Evolutionary conservation across 2,888 invertebrate genomes (phyloP).

Genomic region (Drosophila tripunctata): DNA sequence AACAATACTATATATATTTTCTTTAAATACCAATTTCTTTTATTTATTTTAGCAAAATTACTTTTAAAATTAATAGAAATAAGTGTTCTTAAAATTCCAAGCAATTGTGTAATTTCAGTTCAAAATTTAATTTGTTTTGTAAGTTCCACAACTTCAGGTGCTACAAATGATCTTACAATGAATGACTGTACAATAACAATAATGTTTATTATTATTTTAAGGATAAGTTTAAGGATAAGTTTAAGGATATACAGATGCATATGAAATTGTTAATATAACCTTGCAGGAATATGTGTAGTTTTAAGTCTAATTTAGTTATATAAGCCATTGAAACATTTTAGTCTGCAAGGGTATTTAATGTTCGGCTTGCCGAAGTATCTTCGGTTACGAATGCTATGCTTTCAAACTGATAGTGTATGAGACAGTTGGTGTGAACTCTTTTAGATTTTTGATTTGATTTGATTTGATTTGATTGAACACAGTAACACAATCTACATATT

Average conservation of each 20-base stretch:
- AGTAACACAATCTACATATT: constrained; percentile 67
- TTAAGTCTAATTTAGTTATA: background rate
- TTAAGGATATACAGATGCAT: constrained; percentile 8
- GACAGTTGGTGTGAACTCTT: constrained; percentile 7
- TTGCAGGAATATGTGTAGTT: constrained; percentile 14
- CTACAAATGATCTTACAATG: constrained; percentile 1
- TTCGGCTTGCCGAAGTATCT: constrained; percentile 38
- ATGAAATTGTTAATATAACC: constrained; percentile 24
- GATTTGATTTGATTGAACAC: constrained; percentile 46
- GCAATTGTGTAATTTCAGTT: too few relatives aligned
- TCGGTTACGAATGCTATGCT: background rate
- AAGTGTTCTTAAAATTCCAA: too few relatives aligned
- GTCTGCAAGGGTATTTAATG: constrained; percentile 39
- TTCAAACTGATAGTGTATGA: constrained; percentile 15
- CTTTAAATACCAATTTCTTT: too few relatives aligned
- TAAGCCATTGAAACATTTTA: background rate
- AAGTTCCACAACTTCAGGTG: background rate
- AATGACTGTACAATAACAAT: background rate
- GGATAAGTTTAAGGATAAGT: too few relatives aligned
- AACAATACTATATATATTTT: too few relatives aligned
- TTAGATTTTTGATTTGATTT: constrained; percentile 13
- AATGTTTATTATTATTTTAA: background rate
- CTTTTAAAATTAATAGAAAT: too few relatives aligned
- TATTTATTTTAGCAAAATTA: too few relatives aligned
- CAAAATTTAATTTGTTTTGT: too few relatives aligned